Conservation (phyloP, 2,113 vertebrate species). For the Boleophthalmus pectinirostris region DNA sequence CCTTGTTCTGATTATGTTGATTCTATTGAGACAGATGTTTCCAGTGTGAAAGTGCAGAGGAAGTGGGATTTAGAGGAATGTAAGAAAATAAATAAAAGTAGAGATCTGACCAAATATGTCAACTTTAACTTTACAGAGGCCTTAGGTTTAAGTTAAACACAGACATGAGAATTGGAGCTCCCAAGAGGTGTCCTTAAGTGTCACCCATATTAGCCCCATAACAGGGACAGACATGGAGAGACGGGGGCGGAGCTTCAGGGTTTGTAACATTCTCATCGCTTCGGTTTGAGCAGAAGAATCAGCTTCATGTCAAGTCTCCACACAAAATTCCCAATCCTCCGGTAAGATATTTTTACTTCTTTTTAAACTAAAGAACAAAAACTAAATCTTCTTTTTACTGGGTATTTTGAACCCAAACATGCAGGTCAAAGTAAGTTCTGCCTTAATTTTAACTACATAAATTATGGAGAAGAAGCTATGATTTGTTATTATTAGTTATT, state of each 20-base stretch:
- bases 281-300: slow-evolving; percentile 25
- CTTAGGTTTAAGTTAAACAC: background rate
- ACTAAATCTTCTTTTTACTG: background rate
- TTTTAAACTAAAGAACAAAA: background rate
- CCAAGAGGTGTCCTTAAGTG: background rate
- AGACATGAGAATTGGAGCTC: background rate
- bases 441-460: background rate
- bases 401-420: background rate
- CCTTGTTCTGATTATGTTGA: background rate
- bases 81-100: background rate
- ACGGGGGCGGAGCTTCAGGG: slow-evolving; percentile 61
- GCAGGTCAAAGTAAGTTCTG: background rate
- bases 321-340: slow-evolving; percentile 10
- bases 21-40: background rate
- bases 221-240: slow-evolving; percentile 16
- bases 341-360: slow-evolving; percentile 40
- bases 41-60: slow-evolving; percentile 9
- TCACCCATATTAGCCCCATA: slow-evolving; percentile 23
- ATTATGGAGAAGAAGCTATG: background rate
- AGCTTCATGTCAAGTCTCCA: slow-evolving; percentile 13
- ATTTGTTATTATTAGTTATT: background rate
- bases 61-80: slow-evolving; percentile 12
- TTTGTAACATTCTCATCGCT: slow-evolving; percentile 29
- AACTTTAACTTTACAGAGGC: background rate
- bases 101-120: background rate